Conservation (phyloP, 2,113 vertebrate genomes). For the Phaetusa simplex region DNA sequence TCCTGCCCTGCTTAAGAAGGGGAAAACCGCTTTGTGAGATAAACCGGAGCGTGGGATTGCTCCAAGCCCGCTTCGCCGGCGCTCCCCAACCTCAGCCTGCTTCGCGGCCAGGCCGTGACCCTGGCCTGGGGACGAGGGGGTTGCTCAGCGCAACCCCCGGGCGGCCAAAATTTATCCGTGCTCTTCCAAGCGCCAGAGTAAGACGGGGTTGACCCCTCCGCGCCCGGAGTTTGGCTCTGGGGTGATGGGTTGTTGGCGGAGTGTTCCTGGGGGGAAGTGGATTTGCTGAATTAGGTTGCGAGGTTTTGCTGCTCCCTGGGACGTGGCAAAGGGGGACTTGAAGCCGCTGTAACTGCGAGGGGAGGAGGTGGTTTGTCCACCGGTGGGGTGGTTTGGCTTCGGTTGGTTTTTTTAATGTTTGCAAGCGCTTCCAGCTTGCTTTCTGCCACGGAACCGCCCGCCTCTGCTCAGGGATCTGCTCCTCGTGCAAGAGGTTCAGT, state of each 20-base stretch:
- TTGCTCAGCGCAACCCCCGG: background rate
- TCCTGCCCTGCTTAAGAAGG: conserved; percentile 49
- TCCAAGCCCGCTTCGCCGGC: background rate
- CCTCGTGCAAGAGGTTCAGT: background rate
- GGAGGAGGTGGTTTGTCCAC: background rate
- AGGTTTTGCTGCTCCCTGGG: background rate
- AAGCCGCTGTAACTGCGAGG: background rate
- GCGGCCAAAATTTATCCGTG: background rate
- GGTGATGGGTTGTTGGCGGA: background rate
- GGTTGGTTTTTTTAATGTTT: background rate
- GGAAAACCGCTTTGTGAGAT: conserved; percentile 49
- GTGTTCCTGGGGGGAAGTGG: background rate
- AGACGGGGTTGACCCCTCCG: background rate
- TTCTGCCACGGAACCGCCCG: rapidly evolving
- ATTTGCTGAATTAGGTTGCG: background rate
- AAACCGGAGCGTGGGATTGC: conserved; percentile 11
- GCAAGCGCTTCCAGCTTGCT: background rate
- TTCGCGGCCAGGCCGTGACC: background rate
- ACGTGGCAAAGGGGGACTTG: background rate
- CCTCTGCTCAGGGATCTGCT: rapidly evolving
- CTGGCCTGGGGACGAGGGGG: background rate
- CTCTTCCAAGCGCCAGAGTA: background rate
- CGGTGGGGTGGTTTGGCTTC: background rate
- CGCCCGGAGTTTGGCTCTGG: background rate
- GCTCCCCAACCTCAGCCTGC: background rate